Conservation (phyloP, 2,888 invertebrate species). For the Chironomus riparius region DNA sequence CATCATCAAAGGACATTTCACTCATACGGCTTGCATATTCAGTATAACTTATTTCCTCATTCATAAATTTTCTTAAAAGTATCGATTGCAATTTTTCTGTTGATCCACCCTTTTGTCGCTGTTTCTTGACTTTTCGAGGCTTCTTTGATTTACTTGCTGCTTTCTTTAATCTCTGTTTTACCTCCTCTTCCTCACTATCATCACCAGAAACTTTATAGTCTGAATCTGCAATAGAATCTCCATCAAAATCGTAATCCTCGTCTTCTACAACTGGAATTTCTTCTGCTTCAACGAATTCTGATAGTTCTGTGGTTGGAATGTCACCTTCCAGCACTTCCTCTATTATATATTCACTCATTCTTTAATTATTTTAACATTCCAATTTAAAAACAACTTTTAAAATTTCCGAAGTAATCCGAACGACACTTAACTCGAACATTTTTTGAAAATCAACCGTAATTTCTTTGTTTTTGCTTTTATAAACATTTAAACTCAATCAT, state of each 20-base stretch:
- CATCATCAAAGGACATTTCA: slow-evolving; percentile 31
- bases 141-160: not conserved
- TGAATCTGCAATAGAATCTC: not conserved
- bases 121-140: not conserved
- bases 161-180: not conserved
- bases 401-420: too few species aligned
- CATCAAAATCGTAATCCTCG: slow-evolving; percentile 29
- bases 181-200: not conserved
- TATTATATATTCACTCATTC: slow-evolving; percentile 19
- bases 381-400: too few species aligned
- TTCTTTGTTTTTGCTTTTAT: too few species aligned
- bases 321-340: slow-evolving; percentile 29
- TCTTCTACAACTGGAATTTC: slow-evolving; percentile 31
- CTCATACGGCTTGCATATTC: slow-evolving; percentile 47
- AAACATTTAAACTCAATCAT: too few species aligned
- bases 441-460: too few species aligned
- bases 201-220: not conserved
- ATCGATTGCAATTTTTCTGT: slow-evolving; percentile 41
- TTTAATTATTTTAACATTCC: too few species aligned
- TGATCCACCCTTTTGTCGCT: not conserved
- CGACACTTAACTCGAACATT: too few species aligned
- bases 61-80: slow-evolving; percentile 58
- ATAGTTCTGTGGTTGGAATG: slow-evolving; percentile 36
- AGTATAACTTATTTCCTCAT: slow-evolving; percentile 62
- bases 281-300: slow-evolving; percentile 38